A percentile compares a stretch with the other conserved stretches of the same genome.
Conservation (phyloP, 2,797 vertebrate genomes). For the Philypnodon macrostomus region DNA sequence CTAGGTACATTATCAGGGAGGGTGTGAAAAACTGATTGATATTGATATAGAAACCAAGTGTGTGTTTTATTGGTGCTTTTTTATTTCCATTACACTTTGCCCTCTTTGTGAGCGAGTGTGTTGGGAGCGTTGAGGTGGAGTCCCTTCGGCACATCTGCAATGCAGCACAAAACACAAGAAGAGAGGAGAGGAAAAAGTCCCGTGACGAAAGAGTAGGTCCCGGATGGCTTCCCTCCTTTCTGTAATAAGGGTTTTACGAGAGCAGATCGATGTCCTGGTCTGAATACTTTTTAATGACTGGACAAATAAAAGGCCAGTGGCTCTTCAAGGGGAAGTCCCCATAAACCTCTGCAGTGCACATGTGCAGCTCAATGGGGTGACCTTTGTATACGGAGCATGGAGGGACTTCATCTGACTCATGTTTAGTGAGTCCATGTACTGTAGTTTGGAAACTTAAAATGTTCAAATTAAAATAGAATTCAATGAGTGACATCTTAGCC, state of each 20-base stretch:
- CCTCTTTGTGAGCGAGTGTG: conserved; percentile 30
- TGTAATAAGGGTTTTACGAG: not conserved
- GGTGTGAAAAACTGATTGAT: conserved; percentile 31
- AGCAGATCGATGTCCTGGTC: conserved; percentile 16
- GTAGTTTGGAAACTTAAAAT: no score
- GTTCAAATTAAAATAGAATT: no score
- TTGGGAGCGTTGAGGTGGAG: conserved; percentile 66
- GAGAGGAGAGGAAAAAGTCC: conserved; percentile 56
- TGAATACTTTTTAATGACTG: conserved; percentile 8
- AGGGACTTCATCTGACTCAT: conserved; percentile 52
- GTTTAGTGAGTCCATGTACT: no score
- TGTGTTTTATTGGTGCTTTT: conserved; percentile 52
- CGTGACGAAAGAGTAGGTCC: conserved; percentile 60
- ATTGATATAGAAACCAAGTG: conserved; percentile 49
- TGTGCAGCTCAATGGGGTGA: conserved; percentile 59
- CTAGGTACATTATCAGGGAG: conserved; percentile 56
- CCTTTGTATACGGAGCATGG: conserved; percentile 53
- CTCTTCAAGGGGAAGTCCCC: conserved; percentile 19
- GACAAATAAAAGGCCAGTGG: not conserved
- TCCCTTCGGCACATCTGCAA: conserved; percentile 80
- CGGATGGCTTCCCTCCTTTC: conserved; percentile 25
- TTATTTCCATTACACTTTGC: conserved; percentile 58
- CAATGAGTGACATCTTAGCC: no score
- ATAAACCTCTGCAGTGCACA: conserved; percentile 60
- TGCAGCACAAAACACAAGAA: conserved; percentile 78